phyloP scores from a whole-genome alignment of 2,888 invertebrate species.

The Nymphalis c-album region DNA sequence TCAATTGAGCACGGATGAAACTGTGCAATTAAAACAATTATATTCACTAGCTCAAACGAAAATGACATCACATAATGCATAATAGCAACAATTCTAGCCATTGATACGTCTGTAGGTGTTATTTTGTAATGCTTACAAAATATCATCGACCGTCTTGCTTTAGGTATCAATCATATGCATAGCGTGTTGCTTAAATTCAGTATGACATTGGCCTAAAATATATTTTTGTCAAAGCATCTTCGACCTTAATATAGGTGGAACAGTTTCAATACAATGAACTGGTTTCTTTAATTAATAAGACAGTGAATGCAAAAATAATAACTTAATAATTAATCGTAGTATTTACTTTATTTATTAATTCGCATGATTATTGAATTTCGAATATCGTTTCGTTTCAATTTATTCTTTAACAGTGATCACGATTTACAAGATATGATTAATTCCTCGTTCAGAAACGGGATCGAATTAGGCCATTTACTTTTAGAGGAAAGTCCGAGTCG shows the following conservation, averaged over 20 bases:
- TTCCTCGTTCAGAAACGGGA: too few relatives aligned
- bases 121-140: constrained; percentile 23
- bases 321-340: neutral
- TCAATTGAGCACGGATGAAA: neutral
- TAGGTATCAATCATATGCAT: constrained; percentile 1
- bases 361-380: too few relatives aligned
- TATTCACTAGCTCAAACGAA: neutral
- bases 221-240: constrained; percentile 8
- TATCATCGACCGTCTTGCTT: constrained; percentile 10
- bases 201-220: constrained; percentile 28
- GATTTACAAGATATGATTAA: too few relatives aligned
- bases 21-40: constrained; percentile 9
- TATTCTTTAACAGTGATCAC: too few relatives aligned
- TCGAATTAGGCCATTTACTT: too few relatives aligned
- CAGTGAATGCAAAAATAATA: neutral
- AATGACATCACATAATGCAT: constrained; percentile 8
- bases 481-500: too few relatives aligned
- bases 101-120: constrained; percentile 26
- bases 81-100: neutral
- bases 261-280: constrained; percentile 3
- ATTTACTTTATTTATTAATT: neutral
- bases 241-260: neutral
- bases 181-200: constrained; percentile 10
- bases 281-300: constrained; percentile 9
- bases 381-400: too few relatives aligned